Evolutionary conservation across 2,797 vertebrate species (phyloP).

Genomic region (Eulemur coronatus): DNA sequence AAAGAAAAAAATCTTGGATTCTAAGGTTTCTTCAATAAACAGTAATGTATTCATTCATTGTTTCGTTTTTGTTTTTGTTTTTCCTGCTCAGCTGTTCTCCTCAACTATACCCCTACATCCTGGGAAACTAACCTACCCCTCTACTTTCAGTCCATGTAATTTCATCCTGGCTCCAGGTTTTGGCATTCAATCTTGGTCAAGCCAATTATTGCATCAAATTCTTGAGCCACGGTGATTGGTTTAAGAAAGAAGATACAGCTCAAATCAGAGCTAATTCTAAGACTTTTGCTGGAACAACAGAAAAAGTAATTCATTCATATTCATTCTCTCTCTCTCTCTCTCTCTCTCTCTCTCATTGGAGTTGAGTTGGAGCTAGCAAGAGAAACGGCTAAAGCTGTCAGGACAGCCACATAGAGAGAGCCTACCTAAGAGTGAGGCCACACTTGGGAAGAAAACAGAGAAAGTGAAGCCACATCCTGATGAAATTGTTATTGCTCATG

Average conservation of each 20-base stretch:
- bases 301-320: neutral
- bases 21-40: neutral
- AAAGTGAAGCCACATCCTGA: neutral
- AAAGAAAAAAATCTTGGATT: neutral
- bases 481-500: neutral
- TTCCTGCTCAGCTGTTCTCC: neutral
- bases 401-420: neutral
- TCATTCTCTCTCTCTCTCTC: neutral
- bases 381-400: neutral
- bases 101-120: neutral
- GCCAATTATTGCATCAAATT: neutral
- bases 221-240: neutral
- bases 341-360: neutral
- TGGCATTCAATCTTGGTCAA: neutral
- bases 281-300: neutral
- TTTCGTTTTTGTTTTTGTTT: neutral
- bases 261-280: neutral
- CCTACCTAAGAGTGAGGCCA: neutral
- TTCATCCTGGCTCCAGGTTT: neutral
- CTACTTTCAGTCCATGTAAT: neutral
- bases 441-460: neutral
- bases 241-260: neutral
- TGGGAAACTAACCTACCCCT: neutral
- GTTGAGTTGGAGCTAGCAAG: neutral
- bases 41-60: neutral